Evolutionary conservation across 2,113 vertebrate species (phyloP), one percentile per base, ranked within the genome.

Genomic region (Ictidomys tridecemlineatus): DNA sequence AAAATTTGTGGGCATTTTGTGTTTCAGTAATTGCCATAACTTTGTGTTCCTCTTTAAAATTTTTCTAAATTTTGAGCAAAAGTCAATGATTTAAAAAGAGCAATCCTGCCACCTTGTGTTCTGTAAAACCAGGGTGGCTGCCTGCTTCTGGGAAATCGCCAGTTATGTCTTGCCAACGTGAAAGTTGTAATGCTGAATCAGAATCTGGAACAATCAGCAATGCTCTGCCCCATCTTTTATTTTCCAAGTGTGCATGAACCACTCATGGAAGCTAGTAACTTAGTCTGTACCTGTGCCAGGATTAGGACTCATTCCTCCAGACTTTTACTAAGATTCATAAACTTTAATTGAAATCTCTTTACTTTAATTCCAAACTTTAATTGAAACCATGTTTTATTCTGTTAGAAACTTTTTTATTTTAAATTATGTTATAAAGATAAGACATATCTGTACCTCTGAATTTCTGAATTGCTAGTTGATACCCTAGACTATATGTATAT

Each of bases 61-160:
- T 56, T 93, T 88, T 89, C 76, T 45, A 61, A 84, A 69, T 58
- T 95, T 95, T 70, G 7, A 94, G 30, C 16, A n/a, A 39, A 79
- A 30, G 32, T 79, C 17, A 85, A 8, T 37, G 18, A 84, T 5
- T 96, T 89, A 18, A n/a, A 79, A 94, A 93, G 92, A 85, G 24
- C 32, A 89, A 84, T 67, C 69, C 74, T 97, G 96, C 96, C 96
- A 93, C 72, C 97, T 95, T 92, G 93, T 45, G 95, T 96, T 93
- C 13, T 69, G 5, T 70, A 30, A 74, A 90, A 84, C 18, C n/a
- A 24, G 37, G 9, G 16, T 11, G 51, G 18, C 3, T 18, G 26
- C 20, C 82, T 85, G 30, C 26, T 93, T 91, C 86, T 74, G 76
- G 48, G 32, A 97, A 97, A 91, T 22, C 0, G 1, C 79, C 51